Percentiles rank a stretch among this genome's conserved stretches.
phyloP scores from a whole-genome alignment of 2,797 vertebrate species.

The Neopelma chrysocephalum region DNA sequence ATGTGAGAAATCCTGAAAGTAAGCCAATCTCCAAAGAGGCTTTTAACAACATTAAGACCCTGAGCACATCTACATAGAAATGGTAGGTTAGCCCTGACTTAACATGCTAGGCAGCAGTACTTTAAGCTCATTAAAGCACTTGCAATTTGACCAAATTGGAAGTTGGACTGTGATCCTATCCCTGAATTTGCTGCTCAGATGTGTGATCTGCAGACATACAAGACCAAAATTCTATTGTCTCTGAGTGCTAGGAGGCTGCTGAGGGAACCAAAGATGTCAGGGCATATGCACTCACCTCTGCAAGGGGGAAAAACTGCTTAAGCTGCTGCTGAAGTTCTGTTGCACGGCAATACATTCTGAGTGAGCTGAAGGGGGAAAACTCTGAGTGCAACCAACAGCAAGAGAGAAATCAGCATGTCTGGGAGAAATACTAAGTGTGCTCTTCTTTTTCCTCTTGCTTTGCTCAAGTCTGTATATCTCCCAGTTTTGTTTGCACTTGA shows the following conservation, averaged over 20 bases:
- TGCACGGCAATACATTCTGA: background rate
- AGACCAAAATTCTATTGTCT: background rate
- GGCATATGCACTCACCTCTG: fast-evolving
- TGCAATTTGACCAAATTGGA: background rate
- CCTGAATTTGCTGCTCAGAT: background rate
- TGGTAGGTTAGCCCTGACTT: background rate
- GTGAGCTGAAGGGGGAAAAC: background rate
- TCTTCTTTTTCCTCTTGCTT: background rate
- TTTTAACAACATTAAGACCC: background rate
- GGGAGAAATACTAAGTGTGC: background rate
- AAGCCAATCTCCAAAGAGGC: background rate
- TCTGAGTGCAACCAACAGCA: background rate
- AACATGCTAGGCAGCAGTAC: background rate
- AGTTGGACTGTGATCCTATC: background rate
- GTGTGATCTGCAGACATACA: background rate
- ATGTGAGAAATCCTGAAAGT: background rate
- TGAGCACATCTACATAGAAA: background rate
- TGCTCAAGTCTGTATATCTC: background rate
- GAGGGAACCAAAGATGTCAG: background rate
- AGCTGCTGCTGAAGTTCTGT: background rate
- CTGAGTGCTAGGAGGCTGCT: background rate
- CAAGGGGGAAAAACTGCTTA: background rate
- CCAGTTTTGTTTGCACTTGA: background rate
- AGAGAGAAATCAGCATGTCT: background rate
- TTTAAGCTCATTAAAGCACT: background rate